phyloP scores from a whole-genome alignment of 2,888 invertebrate genomes.

The Sarcophaga variegata region DNA sequence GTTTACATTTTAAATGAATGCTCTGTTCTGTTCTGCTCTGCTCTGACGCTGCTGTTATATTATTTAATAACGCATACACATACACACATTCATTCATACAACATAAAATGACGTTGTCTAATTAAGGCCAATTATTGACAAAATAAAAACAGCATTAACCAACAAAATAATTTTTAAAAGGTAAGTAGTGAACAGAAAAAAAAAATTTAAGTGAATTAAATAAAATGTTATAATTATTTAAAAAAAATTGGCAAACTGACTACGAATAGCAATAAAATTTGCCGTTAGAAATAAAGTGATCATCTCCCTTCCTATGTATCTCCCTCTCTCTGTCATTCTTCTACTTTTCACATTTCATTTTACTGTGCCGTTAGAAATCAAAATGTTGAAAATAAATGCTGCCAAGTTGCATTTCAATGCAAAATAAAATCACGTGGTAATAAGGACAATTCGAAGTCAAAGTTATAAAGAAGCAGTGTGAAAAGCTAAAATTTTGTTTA shows the following conservation, averaged over 20 bases:
- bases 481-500: too few relatives aligned
- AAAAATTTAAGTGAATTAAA: background rate
- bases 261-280: background rate
- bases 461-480: too few relatives aligned
- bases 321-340: too few relatives aligned
- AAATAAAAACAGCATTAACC: background rate
- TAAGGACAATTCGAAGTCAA: too few relatives aligned
- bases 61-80: background rate
- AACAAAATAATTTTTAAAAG: constrained; percentile 12
- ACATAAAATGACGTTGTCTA: constrained; percentile 31
- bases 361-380: too few relatives aligned
- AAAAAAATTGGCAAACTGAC: background rate
- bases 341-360: too few relatives aligned
- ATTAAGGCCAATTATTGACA: constrained; percentile 40
- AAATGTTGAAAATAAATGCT: too few relatives aligned
- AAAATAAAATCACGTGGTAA: too few relatives aligned
- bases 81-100: background rate
- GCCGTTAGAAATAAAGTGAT: background rate
- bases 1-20: background rate
- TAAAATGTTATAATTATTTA: constrained; percentile 1
- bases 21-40: background rate
- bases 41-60: background rate
- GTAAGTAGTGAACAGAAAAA: constrained; percentile 22
- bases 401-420: too few relatives aligned
- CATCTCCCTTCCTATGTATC: too few relatives aligned